Conservation (phyloP, 2,797 vertebrate species). For the Avahi laniger region DNA sequence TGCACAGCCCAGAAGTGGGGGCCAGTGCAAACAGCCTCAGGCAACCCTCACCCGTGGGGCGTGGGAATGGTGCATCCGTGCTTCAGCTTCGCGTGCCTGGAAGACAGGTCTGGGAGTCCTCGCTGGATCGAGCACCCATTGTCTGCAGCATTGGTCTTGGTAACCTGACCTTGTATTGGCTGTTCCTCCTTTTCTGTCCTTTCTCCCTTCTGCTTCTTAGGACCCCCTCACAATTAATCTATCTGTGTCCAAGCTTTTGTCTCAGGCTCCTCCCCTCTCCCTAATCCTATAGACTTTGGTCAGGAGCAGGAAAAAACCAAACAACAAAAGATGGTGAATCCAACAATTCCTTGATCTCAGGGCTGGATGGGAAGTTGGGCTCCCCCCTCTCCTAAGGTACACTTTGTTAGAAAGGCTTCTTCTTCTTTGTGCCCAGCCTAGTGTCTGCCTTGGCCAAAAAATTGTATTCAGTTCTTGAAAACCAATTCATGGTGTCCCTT, state of each 20-base stretch:
- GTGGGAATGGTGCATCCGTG: neutral
- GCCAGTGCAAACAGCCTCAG: rapidly evolving
- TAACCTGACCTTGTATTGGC: neutral
- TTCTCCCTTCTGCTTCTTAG: neutral
- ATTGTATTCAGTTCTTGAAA: neutral
- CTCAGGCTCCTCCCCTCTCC: neutral
- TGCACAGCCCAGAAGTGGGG: neutral
- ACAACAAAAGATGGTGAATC: neutral
- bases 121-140: neutral
- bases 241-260: neutral
- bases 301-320: neutral
- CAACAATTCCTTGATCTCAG: rapidly evolving
- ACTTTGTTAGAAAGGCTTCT: neutral
- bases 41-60: no score
- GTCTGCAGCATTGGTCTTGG: neutral
- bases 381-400: neutral
- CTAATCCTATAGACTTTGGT: neutral
- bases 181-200: neutral
- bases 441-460: neutral
- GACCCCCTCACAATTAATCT: neutral
- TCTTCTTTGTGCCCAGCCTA: neutral
- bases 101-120: neutral
- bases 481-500: neutral
- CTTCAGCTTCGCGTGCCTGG: neutral
- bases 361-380: neutral